A percentile compares a stretch with the other conserved stretches of the same genome.
These are phyloP conservation scores for Patagioenas fasciata DNA, from an alignment of 2,113 vertebrate genomes.

Conservation along the genomic window DNA sequence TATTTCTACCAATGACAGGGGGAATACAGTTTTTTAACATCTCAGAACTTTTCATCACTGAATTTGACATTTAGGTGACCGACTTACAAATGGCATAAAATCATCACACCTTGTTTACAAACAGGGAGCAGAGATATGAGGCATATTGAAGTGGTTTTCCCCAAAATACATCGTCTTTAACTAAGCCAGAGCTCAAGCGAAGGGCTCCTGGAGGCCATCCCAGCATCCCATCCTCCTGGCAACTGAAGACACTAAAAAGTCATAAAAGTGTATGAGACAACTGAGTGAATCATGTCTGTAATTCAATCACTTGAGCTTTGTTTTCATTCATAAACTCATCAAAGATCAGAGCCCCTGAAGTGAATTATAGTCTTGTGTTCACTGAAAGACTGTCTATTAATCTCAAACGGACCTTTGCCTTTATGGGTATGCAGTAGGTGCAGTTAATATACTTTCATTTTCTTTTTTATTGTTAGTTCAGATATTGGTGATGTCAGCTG, in stretches of 20 bases:
- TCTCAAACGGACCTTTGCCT: background rate
- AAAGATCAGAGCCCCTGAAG: slow-evolving; percentile 19
- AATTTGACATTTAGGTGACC: background rate
- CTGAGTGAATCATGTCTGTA: background rate
- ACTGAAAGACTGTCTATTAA: slow-evolving; percentile 32
- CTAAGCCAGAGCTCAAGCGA: background rate
- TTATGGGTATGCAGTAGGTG: background rate
- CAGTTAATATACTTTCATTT: slow-evolving; percentile 26
- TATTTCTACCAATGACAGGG: background rate
- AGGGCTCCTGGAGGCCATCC: background rate
- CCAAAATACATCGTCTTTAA: background rate
- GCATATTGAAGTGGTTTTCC: background rate
- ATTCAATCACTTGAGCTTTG: slow-evolving; percentile 32
- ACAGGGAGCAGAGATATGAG: background rate
- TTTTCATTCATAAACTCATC: slow-evolving; percentile 58
- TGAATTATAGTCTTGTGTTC: background rate
- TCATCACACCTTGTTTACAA: background rate
- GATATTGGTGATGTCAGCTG: background rate
- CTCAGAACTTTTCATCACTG: background rate
- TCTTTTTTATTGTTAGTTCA: background rate
- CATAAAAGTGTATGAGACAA: slow-evolving; percentile 23
- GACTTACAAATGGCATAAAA: background rate
- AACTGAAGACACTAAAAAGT: slow-evolving; percentile 25
- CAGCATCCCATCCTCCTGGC: background rate
- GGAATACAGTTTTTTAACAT: background rate